Evolutionary conservation across 2,113 vertebrate genomes (phyloP).

Genomic region (zebrafish (Danio rerio)): DNA sequence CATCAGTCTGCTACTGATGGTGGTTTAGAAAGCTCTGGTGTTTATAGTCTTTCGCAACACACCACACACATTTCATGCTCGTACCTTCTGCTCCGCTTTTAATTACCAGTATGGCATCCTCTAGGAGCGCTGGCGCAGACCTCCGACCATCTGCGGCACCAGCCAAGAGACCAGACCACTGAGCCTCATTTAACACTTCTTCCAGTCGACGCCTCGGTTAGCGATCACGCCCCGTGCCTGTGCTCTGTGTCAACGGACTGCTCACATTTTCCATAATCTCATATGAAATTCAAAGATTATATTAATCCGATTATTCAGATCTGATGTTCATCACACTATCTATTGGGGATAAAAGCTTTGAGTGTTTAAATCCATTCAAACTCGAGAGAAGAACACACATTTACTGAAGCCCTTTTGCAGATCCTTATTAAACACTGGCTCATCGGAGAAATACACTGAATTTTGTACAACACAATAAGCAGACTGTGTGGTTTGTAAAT

Average conservation of each 20-base stretch:
- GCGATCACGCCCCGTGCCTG: constrained; percentile 15
- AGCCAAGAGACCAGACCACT: constrained; percentile 34
- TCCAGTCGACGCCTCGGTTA: constrained; percentile 17
- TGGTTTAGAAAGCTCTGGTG: constrained; percentile 31
- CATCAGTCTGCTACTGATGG: constrained; percentile 17
- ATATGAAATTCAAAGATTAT: constrained; percentile 25
- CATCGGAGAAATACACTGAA: no score
- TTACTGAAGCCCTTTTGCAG: not conserved
- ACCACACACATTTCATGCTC: constrained; percentile 50
- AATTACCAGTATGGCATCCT: constrained; percentile 53
- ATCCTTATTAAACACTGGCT: no score
- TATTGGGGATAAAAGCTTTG: constrained; percentile 14
- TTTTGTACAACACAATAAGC: no score
- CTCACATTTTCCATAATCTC: constrained; percentile 18
- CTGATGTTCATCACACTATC: constrained; percentile 17
- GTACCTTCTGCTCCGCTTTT: constrained; percentile 56
- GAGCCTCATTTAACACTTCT: constrained; percentile 48
- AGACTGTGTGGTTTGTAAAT: no score
- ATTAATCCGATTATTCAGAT: constrained; percentile 27
- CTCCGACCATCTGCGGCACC: constrained; percentile 51
- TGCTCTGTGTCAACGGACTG: not conserved
- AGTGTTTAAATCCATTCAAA: not conserved
- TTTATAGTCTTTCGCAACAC: constrained; percentile 38
- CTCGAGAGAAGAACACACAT: not conserved
- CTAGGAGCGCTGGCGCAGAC: constrained; percentile 39